phyloP scores from a whole-genome alignment of 2,797 vertebrate species.

The Monodelphis domestica region DNA sequence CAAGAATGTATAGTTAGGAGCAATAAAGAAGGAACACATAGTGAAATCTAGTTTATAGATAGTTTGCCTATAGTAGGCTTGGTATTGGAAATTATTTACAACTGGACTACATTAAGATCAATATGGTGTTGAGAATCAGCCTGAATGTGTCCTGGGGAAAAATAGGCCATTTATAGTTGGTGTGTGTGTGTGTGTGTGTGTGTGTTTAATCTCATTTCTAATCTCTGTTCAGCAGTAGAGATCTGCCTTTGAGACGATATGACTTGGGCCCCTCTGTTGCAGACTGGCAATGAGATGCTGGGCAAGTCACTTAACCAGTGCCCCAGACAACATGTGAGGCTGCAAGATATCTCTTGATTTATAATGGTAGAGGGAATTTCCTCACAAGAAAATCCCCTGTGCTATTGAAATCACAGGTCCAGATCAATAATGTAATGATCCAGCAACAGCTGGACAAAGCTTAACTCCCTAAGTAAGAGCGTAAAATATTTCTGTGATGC shows the following conservation, averaged over 20 bases:
- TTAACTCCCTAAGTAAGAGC: neutral
- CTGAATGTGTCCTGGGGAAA: neutral
- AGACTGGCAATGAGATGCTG: neutral
- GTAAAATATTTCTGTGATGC: neutral
- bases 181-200: neutral
- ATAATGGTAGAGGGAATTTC: neutral
- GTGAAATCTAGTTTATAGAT: constrained; percentile 22
- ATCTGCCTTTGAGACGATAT: neutral
- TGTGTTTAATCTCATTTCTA: neutral
- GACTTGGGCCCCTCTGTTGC: neutral
- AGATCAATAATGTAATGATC: neutral
- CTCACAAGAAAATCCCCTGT: neutral
- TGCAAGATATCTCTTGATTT: neutral
- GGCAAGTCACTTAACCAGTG: neutral
- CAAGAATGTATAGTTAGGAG: constrained; percentile 3
- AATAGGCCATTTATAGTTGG: neutral
- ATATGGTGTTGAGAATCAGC: neutral
- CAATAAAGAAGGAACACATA: constrained; percentile 46
- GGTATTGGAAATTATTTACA: constrained; percentile 10
- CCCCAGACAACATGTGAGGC: neutral
- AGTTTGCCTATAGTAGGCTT: neutral
- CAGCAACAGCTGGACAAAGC: neutral
- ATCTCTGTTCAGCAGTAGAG: neutral
- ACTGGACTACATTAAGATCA: neutral
- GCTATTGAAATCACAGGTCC: neutral